Evolutionary conservation across 2,113 vertebrate species (phyloP).

Genomic region (Benitochromis conjunctus): DNA sequence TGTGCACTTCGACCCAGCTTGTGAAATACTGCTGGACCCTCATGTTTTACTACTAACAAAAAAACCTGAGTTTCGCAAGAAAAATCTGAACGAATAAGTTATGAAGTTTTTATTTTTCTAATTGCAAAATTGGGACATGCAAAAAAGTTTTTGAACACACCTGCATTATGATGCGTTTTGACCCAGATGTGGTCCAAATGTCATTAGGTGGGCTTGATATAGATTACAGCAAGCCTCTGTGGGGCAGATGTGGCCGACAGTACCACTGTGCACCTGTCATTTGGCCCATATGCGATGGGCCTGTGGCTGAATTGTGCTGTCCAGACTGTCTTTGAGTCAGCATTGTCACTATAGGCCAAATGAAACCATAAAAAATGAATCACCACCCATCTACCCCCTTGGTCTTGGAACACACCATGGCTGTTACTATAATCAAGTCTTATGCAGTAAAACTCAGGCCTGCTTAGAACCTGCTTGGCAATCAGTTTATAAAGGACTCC

Average conservation of each 20-base stretch:
- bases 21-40: neutral
- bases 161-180: accelerated
- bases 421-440: neutral
- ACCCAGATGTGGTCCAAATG: neutral
- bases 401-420: neutral
- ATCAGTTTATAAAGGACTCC: neutral
- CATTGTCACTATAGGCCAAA: neutral
- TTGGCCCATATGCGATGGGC: neutral
- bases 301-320: neutral
- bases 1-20: neutral
- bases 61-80: neutral
- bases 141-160: neutral
- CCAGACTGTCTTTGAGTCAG: neutral
- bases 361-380: neutral
- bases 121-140: neutral
- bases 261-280: neutral
- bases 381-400: too few species aligned
- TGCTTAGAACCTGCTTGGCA: neutral
- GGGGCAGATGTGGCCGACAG: neutral
- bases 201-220: neutral
- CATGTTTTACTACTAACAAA: neutral
- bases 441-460: neutral
- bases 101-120: neutral
- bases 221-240: neutral
- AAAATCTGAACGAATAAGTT: neutral